These are phyloP conservation scores for Phenganax stokvisi DNA, from an alignment of 92 coral and sea anemone species.

Conservation along the genomic window DNA sequence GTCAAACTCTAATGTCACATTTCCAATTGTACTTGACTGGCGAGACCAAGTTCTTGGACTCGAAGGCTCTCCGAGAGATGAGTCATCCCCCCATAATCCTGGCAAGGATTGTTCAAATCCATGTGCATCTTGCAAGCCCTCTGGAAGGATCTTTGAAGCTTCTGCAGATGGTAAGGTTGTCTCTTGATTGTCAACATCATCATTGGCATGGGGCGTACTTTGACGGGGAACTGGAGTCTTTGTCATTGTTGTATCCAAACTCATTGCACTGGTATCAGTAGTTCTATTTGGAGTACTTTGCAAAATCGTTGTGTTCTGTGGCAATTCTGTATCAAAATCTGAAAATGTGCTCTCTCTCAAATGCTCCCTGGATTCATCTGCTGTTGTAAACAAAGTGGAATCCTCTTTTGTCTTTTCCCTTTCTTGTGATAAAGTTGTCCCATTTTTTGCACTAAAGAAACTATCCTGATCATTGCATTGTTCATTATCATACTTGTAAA, in stretches of 20 bases:
- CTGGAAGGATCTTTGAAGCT: neutral
- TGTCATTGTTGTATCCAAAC: neutral
- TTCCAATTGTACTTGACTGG: constrained; percentile 35
- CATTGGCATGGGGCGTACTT: constrained; percentile 58
- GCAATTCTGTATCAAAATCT: neutral
- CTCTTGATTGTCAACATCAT: constrained; percentile 24
- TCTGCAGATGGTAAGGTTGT: neutral
- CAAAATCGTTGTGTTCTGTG: neutral
- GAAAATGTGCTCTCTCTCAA: neutral
- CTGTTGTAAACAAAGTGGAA: constrained; percentile 25
- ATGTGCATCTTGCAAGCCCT: neutral
- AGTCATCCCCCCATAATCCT: constrained; percentile 23
- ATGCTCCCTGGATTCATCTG: constrained; percentile 7
- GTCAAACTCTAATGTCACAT: constrained; percentile 77
- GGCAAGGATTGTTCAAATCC: neutral
- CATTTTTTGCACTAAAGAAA: constrained; percentile 18
- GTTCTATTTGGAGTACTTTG: constrained; percentile 16
- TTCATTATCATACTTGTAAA: neutral
- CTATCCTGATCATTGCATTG: neutral
- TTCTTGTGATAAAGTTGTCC: neutral
- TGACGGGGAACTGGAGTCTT: constrained; percentile 63
- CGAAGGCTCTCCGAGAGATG: constrained; percentile 19
- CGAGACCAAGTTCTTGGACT: constrained; percentile 29
- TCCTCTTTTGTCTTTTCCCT: constrained; percentile 17
- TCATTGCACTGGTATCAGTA: neutral